Evolutionary conservation across 2,888 invertebrate species (phyloP).

Genomic region (Coecobrya sp.): DNA sequence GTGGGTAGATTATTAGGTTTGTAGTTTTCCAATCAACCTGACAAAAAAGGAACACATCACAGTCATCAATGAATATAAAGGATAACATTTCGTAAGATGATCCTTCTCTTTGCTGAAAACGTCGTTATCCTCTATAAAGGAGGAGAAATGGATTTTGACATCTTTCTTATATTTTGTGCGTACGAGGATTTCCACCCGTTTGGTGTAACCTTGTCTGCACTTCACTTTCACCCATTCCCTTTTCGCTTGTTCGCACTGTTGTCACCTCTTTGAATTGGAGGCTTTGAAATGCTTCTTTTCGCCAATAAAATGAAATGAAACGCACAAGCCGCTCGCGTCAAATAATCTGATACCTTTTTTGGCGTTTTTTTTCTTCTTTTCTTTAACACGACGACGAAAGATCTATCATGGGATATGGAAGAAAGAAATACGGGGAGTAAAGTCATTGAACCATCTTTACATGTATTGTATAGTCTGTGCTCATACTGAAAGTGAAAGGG

Average conservation of each 20-base stretch:
- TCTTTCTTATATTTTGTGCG: conserved; percentile 25
- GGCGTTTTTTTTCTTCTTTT: conserved; percentile 54
- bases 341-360: conserved; percentile 83
- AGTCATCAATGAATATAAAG: background rate
- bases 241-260: conserved; percentile 44
- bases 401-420: background rate
- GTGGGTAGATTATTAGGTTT: background rate
- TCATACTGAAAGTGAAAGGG: conserved; percentile 3
- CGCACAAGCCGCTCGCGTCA: conserved; percentile 70
- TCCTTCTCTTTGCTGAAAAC: background rate
- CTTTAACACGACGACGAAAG: background rate
- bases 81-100: background rate
- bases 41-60: background rate
- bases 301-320: conserved; percentile 60
- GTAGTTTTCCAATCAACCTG: background rate
- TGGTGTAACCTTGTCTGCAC: background rate
- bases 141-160: background rate
- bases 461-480: background rate
- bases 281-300: conserved; percentile 60
- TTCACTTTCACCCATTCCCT: conserved; percentile 1
- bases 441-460: conserved; percentile 44
- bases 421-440: background rate
- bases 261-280: conserved; percentile 47
- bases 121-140: background rate
- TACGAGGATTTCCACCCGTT: background rate